Percentiles rank a stretch among this genome's conserved stretches.
These are phyloP conservation scores for Oreonectes daqikongensis DNA, from an alignment of 2,797 vertebrate genomes.

Conservation along the genomic window DNA sequence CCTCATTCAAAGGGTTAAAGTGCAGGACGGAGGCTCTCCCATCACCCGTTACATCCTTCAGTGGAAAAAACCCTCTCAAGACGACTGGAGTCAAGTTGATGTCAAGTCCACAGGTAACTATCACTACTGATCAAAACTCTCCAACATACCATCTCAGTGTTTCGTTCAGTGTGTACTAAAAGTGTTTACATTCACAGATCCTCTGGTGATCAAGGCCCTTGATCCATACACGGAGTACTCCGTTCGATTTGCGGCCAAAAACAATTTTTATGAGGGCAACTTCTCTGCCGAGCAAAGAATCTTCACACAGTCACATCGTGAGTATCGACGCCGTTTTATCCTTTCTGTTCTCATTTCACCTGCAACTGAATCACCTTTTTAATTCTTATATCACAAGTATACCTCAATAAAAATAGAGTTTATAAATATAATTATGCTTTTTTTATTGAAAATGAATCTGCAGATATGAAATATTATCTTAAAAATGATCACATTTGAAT, in stretches of 20 bases:
- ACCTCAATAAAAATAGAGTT: background rate
- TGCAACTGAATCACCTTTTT: background rate
- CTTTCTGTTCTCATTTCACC: conserved; percentile 6
- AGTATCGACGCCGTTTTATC: conserved; percentile 50
- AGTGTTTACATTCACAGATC: conserved; percentile 60
- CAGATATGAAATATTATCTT: too few relatives aligned
- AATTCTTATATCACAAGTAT: background rate
- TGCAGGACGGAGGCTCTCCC: conserved; percentile 68
- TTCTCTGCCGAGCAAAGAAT: conserved; percentile 65
- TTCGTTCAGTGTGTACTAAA: background rate
- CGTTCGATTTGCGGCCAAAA: conserved; percentile 71
- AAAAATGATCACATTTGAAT: too few relatives aligned
- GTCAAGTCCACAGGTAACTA: conserved; percentile 65
- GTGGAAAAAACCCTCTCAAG: conserved; percentile 63
- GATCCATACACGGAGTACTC: conserved; percentile 70
- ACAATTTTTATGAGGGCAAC: conserved; percentile 66
- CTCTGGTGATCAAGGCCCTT: conserved; percentile 61
- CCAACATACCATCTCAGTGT: background rate
- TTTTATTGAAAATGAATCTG: background rate
- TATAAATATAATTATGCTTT: background rate
- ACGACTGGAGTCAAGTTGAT: conserved; percentile 63
- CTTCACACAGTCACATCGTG: conserved; percentile 70
- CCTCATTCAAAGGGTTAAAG: conserved; percentile 60
- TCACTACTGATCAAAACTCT: background rate
- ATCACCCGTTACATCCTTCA: conserved; percentile 71